Conservation (phyloP, 2,113 vertebrate genomes). For the Phalacrocorax carbo region DNA sequence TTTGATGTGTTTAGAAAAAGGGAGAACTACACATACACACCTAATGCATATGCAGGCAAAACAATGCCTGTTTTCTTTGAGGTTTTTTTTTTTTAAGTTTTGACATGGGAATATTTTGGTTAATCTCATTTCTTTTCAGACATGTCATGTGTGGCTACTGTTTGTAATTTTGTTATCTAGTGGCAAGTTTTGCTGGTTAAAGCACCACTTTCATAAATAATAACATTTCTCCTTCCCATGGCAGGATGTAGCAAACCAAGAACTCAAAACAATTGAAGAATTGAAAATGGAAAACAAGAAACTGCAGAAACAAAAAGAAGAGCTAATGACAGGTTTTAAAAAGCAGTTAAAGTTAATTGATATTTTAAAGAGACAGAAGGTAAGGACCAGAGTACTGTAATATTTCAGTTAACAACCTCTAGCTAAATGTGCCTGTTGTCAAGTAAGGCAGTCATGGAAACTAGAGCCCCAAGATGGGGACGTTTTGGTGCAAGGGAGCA, state of each 20-base stretch:
- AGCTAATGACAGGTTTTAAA: constrained; percentile 89
- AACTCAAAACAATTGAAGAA: constrained; percentile 84
- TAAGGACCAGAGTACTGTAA: constrained; percentile 42
- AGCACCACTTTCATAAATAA: not conserved
- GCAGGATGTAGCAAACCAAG: constrained; percentile 84
- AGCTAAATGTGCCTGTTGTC: not conserved
- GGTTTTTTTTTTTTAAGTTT: not conserved
- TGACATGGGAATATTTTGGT: not conserved
- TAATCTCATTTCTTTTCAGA: not conserved
- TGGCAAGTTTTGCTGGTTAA: not conserved
- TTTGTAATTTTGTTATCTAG: not conserved
- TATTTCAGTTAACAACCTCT: not conserved
- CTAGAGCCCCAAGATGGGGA: not conserved
- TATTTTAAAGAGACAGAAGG: constrained; percentile 95
- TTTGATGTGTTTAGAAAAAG: not conserved
- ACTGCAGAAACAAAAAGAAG: constrained; percentile 91
- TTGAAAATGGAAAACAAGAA: constrained; percentile 89
- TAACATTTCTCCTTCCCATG: not conserved
- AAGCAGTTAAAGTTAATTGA: constrained; percentile 95
- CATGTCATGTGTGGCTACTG: not conserved
- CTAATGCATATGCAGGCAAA: not conserved
- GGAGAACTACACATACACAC: not conserved
- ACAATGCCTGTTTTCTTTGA: not conserved
- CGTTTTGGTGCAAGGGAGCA: not conserved
- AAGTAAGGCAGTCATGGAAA: not conserved